Conservation (phyloP, 2,113 vertebrate genomes). For the Xenus cinereus region DNA sequence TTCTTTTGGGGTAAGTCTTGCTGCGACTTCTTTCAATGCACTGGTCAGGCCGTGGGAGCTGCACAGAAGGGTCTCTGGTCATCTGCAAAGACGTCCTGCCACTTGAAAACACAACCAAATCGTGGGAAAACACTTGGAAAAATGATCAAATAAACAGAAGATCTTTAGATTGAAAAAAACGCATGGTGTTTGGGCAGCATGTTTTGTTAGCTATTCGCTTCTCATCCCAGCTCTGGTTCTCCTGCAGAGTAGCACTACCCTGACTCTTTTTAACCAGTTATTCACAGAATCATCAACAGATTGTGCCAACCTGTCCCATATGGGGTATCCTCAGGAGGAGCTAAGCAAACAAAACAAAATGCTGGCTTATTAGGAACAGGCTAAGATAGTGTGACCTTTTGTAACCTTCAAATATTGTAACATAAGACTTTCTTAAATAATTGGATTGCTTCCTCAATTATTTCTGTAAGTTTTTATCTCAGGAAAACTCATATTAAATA, state of each 20-base stretch:
- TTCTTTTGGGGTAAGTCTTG: constrained; percentile 88
- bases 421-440: background rate
- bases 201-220: background rate
- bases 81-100: constrained; percentile 82
- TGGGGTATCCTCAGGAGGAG: background rate
- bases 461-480: background rate
- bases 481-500: background rate
- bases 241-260: background rate
- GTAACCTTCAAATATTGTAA: background rate
- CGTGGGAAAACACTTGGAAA: background rate
- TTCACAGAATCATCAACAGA: background rate
- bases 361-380: background rate
- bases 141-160: background rate
- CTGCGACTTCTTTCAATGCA: constrained; percentile 82
- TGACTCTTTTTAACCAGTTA: background rate
- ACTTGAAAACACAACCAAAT: constrained; percentile 67
- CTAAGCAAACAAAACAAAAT: background rate
- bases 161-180: background rate
- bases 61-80: constrained; percentile 78
- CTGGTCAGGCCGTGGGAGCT: constrained; percentile 83
- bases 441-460: background rate
- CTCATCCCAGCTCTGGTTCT: background rate
- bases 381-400: background rate
- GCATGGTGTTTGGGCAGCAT: background rate
- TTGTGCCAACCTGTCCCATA: background rate